Conservation (phyloP, 1,140 invertebrate genomes). For the Hyphantria cunea region DNA sequence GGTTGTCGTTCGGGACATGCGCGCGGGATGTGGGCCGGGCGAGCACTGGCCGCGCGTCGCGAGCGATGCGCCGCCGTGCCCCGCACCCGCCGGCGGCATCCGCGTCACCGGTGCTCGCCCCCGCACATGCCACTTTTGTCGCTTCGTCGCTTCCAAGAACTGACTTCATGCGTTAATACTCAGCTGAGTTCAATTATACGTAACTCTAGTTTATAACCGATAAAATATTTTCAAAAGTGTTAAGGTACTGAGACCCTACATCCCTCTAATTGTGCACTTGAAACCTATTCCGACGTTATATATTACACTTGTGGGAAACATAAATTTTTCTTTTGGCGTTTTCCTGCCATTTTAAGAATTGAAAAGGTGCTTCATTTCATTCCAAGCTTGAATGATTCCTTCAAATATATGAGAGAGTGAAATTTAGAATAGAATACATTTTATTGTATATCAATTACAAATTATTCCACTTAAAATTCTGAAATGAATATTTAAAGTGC, state of each 20-base stretch:
- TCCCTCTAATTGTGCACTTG: background rate
- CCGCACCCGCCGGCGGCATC: constrained; percentile 35
- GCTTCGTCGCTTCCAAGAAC: constrained; percentile 1
- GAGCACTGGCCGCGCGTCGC: constrained; percentile 65
- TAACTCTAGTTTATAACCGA: constrained; percentile 2
- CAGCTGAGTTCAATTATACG: constrained; percentile 24
- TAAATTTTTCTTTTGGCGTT: constrained; percentile 15
- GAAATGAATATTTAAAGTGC: no score
- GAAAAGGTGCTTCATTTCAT: background rate
- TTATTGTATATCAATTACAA: no score
- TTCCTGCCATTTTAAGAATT: constrained; percentile 7
- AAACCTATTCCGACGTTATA: constrained; percentile 4
- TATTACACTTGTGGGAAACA: constrained; percentile 17
- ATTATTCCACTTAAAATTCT: no score
- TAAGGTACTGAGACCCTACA: background rate
- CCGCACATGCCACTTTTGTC: constrained; percentile 8
- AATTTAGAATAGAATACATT: no score
- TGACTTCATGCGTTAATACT: constrained; percentile 15
- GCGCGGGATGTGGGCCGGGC: constrained; percentile 70
- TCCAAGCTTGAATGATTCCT: background rate
- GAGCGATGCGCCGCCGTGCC: constrained; percentile 35
- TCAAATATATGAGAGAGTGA: no score
- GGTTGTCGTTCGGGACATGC: constrained; percentile 63
- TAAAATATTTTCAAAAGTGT: constrained; percentile 17
- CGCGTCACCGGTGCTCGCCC: constrained; percentile 37